Conservation (phyloP, 2,113 vertebrate species). For the Mesitornis unicolor region DNA sequence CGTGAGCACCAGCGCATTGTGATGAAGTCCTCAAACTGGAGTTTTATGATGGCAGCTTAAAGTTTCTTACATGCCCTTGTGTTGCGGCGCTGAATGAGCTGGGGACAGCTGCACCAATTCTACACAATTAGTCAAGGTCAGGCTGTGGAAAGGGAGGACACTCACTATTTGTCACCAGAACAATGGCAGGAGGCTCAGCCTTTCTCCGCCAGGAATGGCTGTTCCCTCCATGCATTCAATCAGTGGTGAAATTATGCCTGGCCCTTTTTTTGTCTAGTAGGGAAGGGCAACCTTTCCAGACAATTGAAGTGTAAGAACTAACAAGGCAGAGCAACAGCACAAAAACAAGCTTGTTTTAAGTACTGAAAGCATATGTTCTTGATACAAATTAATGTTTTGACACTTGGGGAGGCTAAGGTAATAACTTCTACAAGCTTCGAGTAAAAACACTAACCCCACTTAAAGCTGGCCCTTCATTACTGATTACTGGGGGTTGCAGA, state of each 20-base stretch:
- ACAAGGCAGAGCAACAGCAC: constrained; percentile 50
- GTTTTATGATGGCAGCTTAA: constrained; percentile 58
- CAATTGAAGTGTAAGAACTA: constrained; percentile 32
- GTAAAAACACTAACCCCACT: background rate
- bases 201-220: constrained; percentile 49
- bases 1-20: background rate
- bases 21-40: constrained; percentile 79
- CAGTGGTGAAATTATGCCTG: constrained; percentile 41
- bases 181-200: constrained; percentile 62
- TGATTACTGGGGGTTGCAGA: background rate
- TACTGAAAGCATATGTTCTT: constrained; percentile 71
- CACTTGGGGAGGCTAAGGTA: background rate
- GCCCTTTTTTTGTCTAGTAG: background rate
- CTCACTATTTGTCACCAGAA: constrained; percentile 77
- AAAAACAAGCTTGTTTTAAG: constrained; percentile 72
- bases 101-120: constrained; percentile 78
- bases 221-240: constrained; percentile 35
- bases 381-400: constrained; percentile 56
- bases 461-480: background rate
- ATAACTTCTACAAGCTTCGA: background rate
- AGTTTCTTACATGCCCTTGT: constrained; percentile 59
- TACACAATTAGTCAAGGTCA: constrained; percentile 82
- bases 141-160: constrained; percentile 72
- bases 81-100: constrained; percentile 32
- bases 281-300: constrained; percentile 42